Base-by-base conservation (phyloP, 2,888 invertebrate species). In the Acrobasis consociella region DNA sequence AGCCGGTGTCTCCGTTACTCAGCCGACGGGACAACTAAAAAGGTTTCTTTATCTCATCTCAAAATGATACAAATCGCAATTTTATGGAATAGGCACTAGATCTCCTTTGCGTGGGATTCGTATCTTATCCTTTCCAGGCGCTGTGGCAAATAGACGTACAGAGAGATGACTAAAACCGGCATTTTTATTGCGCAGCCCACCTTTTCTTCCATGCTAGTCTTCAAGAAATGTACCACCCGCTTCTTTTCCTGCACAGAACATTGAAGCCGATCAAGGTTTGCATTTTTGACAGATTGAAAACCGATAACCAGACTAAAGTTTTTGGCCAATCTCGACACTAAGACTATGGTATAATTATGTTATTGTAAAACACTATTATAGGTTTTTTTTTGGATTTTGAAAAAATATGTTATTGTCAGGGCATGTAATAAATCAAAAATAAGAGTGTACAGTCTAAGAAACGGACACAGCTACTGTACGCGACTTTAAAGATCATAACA, bases 401-500 rank as follows among this genome's bases (percentile, higher is more conserved):
- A 22, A 22, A 22, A 22, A 22, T 3, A 22, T 22, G 1, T 22
- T 22, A 22, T 3, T 3, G 3, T 22, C 22, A 22, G 22, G 31
- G 8, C 0, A 31, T 31, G 7, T 31, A 13, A 46, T 46, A 46
- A 46, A 46, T 46, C 42, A 42, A 42, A 42, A 2, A 11, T n/a
- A 46, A 46, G 46, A n/a, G 3, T 13, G n/a, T 11, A 46, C 5
- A 0, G 46, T 46, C 42, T 10, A 31, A 31, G 31, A 31, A 31
- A 31, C 31, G 7, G 8, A 49, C 17, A 68, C 66, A 65, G 73
- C 72, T 75, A 74, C 75, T 67, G 78, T 17, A 56, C 42, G 65
- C 68, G 67, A 78, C 76, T 75, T 22, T 22, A 77, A 73, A 71
- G 70, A 72, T 72, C 72, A 70, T 70, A 70, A 68, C 67, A 62